phyloP scores from a whole-genome alignment of 2,797 vertebrate species.

The Poeciliopsis presidionis region DNA sequence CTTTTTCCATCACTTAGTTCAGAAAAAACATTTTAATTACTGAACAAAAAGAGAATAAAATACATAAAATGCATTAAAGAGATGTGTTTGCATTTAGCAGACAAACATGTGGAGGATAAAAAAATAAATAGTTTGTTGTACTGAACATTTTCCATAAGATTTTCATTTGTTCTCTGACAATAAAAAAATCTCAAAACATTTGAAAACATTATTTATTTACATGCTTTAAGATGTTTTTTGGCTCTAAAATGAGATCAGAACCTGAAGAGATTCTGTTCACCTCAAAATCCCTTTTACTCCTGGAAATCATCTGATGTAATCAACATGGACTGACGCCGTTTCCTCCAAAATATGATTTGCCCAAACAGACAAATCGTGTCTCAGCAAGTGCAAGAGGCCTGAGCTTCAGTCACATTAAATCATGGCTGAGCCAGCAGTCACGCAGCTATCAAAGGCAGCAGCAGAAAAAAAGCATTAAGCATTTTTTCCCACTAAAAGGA shows the following conservation, averaged over 20 bases:
- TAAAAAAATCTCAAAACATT: neutral
- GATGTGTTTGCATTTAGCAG: too few relatives aligned
- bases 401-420: constrained; percentile 32
- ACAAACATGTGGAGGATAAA: neutral
- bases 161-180: neutral
- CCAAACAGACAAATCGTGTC: constrained; percentile 23
- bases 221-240: neutral
- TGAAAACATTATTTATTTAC: neutral
- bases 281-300: constrained; percentile 48
- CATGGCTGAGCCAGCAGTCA: constrained; percentile 55
- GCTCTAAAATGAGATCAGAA: constrained; percentile 13
- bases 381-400: constrained; percentile 51
- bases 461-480: constrained; percentile 13
- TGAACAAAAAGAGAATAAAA: neutral
- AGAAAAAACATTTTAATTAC: neutral
- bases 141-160: neutral
- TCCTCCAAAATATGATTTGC: constrained; percentile 47
- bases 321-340: constrained; percentile 37
- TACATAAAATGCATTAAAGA: neutral
- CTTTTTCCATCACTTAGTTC: neutral
- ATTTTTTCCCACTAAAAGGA: constrained; percentile 20
- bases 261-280: constrained; percentile 45
- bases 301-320: constrained; percentile 56
- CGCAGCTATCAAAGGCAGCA: constrained; percentile 27
- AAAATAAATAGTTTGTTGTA: neutral